phyloP scores from a whole-genome alignment of 2,113 vertebrate genomes.

The Centrocercus urophasianus region DNA sequence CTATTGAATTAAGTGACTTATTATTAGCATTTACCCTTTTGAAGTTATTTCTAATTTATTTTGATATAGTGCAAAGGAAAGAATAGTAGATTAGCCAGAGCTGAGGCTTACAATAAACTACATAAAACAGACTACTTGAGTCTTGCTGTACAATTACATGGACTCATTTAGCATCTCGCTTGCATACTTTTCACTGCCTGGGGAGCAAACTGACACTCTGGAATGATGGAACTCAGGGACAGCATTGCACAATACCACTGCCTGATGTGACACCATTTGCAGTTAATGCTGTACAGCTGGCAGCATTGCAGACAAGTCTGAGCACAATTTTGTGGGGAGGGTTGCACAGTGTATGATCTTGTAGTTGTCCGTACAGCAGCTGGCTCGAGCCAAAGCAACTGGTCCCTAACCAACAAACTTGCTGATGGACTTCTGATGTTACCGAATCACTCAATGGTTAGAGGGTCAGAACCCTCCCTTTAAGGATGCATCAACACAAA shows the following conservation, averaged over 20 bases:
- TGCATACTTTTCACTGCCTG: not conserved
- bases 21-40: not conserved
- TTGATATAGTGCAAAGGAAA: not conserved
- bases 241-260: accelerated
- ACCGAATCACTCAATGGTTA: not conserved
- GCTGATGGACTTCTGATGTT: not conserved
- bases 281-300: not conserved
- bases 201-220: not conserved
- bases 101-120: not conserved
- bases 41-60: slow-evolving; percentile 29
- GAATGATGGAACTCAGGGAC: not conserved
- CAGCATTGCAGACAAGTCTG: not conserved
- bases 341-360: not conserved
- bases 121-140: not conserved
- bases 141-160: not conserved
- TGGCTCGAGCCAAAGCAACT: not conserved
- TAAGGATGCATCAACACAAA: not conserved
- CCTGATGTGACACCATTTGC: not conserved
- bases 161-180: not conserved
- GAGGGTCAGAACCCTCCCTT: not conserved
- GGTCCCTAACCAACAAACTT: not conserved
- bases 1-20: not conserved
- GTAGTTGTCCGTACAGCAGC: not conserved
- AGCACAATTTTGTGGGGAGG: not conserved
- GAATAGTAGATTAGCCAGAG: not conserved